Percentiles rank a stretch among this genome's conserved stretches.
These are phyloP conservation scores for Serripes groenlandicus DNA, from an alignment of 2,888 invertebrate species.

Conservation along the genomic window DNA sequence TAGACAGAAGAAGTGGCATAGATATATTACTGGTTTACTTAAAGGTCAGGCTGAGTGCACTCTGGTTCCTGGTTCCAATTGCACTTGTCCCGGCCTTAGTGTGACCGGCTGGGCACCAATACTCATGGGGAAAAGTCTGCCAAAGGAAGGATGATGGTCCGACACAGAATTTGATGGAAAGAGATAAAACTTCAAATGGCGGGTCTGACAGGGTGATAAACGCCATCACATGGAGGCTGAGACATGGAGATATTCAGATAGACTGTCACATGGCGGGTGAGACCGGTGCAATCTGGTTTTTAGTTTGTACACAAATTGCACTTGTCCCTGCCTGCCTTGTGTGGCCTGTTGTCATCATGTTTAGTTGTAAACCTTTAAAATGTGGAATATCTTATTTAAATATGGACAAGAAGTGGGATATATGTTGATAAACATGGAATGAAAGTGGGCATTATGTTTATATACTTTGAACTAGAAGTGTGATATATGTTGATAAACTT, in stretches of 20 bases:
- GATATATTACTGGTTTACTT: conserved; percentile 7
- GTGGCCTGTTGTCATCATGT: conserved; percentile 18
- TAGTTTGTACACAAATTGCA: conserved; percentile 56
- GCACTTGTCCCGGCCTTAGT: conserved; percentile 70
- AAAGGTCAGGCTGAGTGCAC: conserved; percentile 62
- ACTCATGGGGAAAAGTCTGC: not conserved
- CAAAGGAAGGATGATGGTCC: not conserved
- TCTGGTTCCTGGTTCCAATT: conserved; percentile 61
- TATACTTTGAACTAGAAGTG: too few relatives aligned
- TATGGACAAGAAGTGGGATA: too few relatives aligned
- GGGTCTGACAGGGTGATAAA: not conserved
- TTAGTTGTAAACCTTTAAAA: too few relatives aligned
- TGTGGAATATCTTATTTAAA: too few relatives aligned
- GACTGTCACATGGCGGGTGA: conserved; percentile 39
- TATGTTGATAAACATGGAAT: too few relatives aligned
- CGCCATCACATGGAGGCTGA: not conserved
- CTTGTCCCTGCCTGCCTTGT: conserved; percentile 63
- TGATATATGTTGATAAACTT: too few relatives aligned
- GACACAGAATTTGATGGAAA: not conserved
- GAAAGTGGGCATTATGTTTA: too few relatives aligned
- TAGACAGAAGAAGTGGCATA: too few relatives aligned
- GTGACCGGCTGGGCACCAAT: not conserved
- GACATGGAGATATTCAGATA: not conserved
- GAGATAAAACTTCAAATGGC: not conserved
- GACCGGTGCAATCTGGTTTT: conserved; percentile 58